Evolutionary conservation across 2,888 invertebrate species (phyloP).

Genomic region (Patella pellucida): DNA sequence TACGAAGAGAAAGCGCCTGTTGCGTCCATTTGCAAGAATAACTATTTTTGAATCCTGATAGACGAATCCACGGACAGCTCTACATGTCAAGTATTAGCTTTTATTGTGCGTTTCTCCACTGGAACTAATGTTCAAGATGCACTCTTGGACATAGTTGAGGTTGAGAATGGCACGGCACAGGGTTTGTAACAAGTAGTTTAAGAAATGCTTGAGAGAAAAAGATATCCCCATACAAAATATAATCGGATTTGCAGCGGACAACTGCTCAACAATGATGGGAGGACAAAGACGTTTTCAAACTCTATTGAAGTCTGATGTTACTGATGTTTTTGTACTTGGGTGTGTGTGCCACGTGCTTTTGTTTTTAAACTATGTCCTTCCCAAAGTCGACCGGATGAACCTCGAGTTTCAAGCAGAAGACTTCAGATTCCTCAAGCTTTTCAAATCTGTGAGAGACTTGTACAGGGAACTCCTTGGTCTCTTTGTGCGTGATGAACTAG

Average conservation of each 20-base stretch:
- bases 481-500: background rate
- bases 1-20: too few relatives aligned
- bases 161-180: conserved; percentile 13
- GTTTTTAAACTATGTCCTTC: conserved; percentile 11
- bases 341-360: conserved; percentile 7
- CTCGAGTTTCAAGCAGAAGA: conserved; percentile 15
- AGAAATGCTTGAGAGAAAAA: background rate
- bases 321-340: conserved; percentile 15
- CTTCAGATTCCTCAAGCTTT: background rate
- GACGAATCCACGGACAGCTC: conserved; percentile 15
- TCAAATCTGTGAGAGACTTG: too few relatives aligned
- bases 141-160: conserved; percentile 14
- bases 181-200: background rate
- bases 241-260: conserved; percentile 14
- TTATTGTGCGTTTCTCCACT: conserved; percentile 5
- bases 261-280: conserved; percentile 17
- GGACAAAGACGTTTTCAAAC: conserved; percentile 1
- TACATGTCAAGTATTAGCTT: conserved; percentile 9
- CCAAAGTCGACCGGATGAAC: conserved; percentile 11
- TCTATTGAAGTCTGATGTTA: conserved; percentile 3
- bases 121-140: background rate
- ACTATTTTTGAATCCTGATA: background rate
- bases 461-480: background rate
- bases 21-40: too few relatives aligned
- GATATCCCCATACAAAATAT: conserved; percentile 8